phyloP scores from a whole-genome alignment of 2,888 invertebrate species.

The Chrysotoxum bicinctum region DNA sequence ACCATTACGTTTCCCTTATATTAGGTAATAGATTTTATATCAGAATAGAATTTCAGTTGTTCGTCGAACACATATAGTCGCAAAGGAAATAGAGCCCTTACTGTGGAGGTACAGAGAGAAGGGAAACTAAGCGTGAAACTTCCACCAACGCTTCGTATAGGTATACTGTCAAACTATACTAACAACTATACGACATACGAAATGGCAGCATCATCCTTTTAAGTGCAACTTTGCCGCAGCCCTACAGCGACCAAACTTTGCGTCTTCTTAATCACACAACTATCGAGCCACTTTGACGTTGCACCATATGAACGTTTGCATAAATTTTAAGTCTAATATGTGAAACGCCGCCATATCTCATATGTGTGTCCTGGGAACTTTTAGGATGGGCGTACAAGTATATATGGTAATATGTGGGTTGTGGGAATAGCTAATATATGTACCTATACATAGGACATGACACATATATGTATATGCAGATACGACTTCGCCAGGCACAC shows the following conservation, averaged over 20 bases:
- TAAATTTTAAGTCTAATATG: slow-evolving; percentile 69
- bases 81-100: slow-evolving; percentile 30
- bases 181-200: background rate
- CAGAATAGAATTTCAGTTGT: background rate
- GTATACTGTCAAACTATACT: slow-evolving; percentile 1
- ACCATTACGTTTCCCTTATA: background rate
- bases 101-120: slow-evolving; percentile 17
- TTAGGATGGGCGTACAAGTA: slow-evolving; percentile 17
- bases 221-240: slow-evolving; percentile 66
- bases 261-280: slow-evolving; percentile 72
- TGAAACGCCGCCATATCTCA: slow-evolving; percentile 64
- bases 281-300: slow-evolving; percentile 71
- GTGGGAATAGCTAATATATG: background rate
- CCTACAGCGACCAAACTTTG: slow-evolving; percentile 71
- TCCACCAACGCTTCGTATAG: background rate
- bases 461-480: too few species aligned
- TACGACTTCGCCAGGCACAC: slow-evolving; percentile 21
- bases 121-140: slow-evolving; percentile 17
- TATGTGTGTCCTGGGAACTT: slow-evolving; percentile 53
- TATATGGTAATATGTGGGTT: slow-evolving; percentile 22
- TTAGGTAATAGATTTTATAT: background rate
- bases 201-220: slow-evolving; percentile 64
- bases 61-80: background rate
- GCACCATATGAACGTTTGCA: slow-evolving; percentile 71
- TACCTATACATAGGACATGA: background rate